These are phyloP conservation scores for Petromus typicus DNA, from an alignment of 2,113 vertebrate species.

Conservation along the genomic window DNA sequence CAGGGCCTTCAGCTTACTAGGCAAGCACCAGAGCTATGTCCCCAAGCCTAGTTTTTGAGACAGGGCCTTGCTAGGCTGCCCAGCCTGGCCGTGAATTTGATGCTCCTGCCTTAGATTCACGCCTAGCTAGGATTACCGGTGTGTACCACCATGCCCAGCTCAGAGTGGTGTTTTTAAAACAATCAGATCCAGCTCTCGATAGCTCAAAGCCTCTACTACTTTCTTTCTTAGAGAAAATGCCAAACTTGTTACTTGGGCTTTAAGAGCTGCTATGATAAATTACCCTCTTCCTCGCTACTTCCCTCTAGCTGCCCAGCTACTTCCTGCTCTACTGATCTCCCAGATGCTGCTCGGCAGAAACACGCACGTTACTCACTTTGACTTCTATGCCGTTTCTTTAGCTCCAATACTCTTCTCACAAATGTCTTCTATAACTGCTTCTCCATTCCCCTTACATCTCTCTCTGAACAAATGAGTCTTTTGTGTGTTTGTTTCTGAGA, in stretches of 20 bases:
- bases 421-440: neutral
- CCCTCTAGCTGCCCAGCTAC: neutral
- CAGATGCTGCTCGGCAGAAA: neutral
- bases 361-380: neutral
- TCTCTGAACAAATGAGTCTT: neutral
- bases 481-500: neutral
- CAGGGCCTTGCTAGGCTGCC: neutral
- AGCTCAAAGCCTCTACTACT: neutral
- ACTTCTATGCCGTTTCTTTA: neutral
- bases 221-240: conserved; percentile 35
- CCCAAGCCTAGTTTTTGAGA: neutral
- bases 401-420: neutral
- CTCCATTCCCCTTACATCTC: neutral
- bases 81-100: neutral
- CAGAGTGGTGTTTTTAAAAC: conserved; percentile 4
- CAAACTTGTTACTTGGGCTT: neutral
- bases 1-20: neutral
- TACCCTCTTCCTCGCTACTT: neutral
- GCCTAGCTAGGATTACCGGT: neutral
- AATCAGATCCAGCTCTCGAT: neutral
- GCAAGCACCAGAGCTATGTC: neutral
- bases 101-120: neutral
- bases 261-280: neutral
- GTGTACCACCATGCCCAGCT: neutral
- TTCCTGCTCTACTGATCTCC: neutral